Base-by-base conservation (phyloP, 2,113 vertebrate species). In the Tenrec ecaudatus region DNA sequence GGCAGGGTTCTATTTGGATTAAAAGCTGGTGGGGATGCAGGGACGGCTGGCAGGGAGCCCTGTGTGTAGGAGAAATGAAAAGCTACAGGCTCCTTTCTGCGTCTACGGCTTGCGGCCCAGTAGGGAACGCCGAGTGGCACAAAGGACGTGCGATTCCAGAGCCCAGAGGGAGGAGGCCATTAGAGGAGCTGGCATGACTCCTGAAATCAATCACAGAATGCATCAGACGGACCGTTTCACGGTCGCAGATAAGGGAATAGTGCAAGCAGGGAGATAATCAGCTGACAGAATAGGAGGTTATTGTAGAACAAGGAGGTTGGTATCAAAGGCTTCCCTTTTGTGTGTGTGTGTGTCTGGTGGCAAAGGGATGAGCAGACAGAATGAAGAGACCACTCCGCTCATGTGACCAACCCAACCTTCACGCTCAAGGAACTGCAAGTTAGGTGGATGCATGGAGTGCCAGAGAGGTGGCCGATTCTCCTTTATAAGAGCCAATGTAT, bases 41-140 rank as follows among this genome's bases (percentile, higher is more conserved):
- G 66, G 66, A 31, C 31, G 60, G 82, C 92, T 75, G 89, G 89
- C 60, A 77, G 79, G 86, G 82, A 93, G 89, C 85, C 82, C 75
- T 10, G 29, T 17, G 16, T 31, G 73, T 27, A 76, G 73, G 66
- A 76, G 81, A 27, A 88, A 82, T 2, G 57, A 78, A 78, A 57
- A 82, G 57, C 62, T 27, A 12, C 60, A 78, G 86, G 57, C 17
- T n/a, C 57, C 62, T 87, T 77, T 53, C 40, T 43, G 57, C 31
- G 78, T 62, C 78, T 68, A 11, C 1, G 33, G 31, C 68, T 22
- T 10, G 7, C 2, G 38, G 66, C n/a, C 14, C 29, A 16, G 22
- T 40, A 57, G 62, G 47, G 7, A 0, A 6, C 27, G 16, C 58
- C 2, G 33, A 73, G 58, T 0, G 10, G 40, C 31, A 69, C 53